A percentile compares a stretch with the other conserved stretches of the same genome.
These are phyloP conservation scores for Drosophila malerkotliana DNA, from an alignment of 1,140 invertebrate species.

Conservation along the genomic window DNA sequence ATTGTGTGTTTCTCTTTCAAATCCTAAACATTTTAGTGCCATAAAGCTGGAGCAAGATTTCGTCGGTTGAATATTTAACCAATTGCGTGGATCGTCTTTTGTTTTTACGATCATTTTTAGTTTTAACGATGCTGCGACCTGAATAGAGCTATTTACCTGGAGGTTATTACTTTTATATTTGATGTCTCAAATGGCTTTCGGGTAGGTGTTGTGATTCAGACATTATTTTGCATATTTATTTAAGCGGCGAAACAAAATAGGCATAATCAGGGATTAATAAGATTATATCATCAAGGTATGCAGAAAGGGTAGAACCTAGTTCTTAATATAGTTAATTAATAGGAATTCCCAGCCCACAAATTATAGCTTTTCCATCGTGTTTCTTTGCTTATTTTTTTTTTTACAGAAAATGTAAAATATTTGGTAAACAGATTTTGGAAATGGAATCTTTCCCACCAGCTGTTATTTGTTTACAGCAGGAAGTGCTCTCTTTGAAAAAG, in stretches of 20 bases:
- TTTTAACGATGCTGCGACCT: conserved; percentile 48
- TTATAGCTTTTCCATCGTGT: not conserved
- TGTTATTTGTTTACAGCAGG: conserved; percentile 71
- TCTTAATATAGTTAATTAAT: not conserved
- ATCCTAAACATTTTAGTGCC: conserved; percentile 42
- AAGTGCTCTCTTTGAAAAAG: conserved; percentile 15
- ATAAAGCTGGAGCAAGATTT: conserved; percentile 33
- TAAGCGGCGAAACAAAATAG: not conserved
- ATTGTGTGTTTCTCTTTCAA: conserved; percentile 53
- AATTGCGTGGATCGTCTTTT: conserved; percentile 34
- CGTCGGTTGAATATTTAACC: conserved; percentile 30
- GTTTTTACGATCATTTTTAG: conserved; percentile 41
- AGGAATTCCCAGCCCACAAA: not conserved
- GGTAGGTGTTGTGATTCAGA: conserved; percentile 36
- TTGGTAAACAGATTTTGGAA: not conserved
- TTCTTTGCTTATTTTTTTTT: too few species aligned
- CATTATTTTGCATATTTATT: conserved; percentile 30
- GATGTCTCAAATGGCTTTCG: conserved; percentile 4
- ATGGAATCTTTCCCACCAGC: conserved; percentile 47
- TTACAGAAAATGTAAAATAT: not conserved
- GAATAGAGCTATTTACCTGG: conserved; percentile 46
- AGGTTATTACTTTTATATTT: conserved; percentile 29
- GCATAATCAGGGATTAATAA: not conserved
- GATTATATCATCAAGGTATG: not conserved
- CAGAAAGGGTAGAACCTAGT: not conserved